Evolutionary conservation across 2,797 vertebrate genomes (phyloP).

Genomic region (Delichon dasypus): DNA sequence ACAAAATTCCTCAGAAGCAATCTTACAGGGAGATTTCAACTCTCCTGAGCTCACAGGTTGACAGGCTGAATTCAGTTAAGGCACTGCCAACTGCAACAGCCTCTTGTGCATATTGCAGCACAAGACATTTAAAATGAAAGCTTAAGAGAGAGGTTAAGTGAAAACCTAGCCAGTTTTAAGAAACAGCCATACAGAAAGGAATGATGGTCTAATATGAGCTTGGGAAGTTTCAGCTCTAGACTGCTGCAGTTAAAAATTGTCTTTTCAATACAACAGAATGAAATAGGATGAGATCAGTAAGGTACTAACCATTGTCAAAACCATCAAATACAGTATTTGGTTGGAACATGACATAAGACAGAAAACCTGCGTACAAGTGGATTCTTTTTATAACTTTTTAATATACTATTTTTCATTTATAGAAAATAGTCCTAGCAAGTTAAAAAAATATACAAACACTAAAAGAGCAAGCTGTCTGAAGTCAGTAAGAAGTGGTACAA

Average conservation of each 20-base stretch:
- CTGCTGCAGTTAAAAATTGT: background rate
- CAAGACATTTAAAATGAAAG: background rate
- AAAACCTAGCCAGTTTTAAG: background rate
- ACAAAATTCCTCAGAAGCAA: background rate
- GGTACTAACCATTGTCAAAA: background rate
- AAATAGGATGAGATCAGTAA: background rate
- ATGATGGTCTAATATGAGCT: background rate
- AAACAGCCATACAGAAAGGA: background rate
- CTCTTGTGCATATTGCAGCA: background rate
- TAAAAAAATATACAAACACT: background rate
- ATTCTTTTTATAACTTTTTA: background rate
- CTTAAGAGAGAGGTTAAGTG: background rate
- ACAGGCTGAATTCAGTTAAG: background rate
- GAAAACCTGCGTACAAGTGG: background rate
- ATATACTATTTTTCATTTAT: background rate
- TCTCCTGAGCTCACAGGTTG: background rate
- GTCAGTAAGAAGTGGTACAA: background rate
- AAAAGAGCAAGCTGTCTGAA: background rate
- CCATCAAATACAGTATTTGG: background rate
- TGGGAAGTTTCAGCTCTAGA: background rate
- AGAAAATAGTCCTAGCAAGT: background rate
- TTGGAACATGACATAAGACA: background rate
- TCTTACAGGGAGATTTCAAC: background rate
- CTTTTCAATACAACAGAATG: background rate
- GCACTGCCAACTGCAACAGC: background rate